Evolutionary conservation across 1,140 invertebrate species (phyloP).

Genomic region (Riptortus pedestris): DNA sequence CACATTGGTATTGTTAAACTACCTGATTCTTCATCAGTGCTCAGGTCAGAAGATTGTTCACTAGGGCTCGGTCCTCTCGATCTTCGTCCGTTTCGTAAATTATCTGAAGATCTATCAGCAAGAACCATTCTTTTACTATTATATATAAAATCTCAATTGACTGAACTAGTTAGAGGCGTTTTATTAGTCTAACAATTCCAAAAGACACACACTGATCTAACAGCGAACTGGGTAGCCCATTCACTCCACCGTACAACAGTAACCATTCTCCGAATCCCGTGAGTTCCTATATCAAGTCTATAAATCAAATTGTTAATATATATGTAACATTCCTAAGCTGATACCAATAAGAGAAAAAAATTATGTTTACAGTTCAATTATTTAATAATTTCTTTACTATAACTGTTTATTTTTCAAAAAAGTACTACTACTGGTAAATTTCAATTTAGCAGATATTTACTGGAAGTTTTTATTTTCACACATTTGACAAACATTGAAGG

Average conservation of each 20-base stretch:
- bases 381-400: no score
- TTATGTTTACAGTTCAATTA: no score
- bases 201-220: not conserved
- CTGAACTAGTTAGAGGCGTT: no score
- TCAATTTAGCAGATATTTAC: no score
- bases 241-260: not conserved
- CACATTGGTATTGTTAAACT: not conserved
- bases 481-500: no score
- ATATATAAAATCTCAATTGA: not conserved
- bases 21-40: constrained; percentile 57
- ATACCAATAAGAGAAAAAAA: no score
- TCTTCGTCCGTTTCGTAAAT: constrained; percentile 69
- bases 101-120: constrained; percentile 70
- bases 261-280: not conserved
- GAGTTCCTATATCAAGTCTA: not conserved
- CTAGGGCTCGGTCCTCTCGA: constrained; percentile 81
- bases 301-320: no score
- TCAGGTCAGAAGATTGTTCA: constrained; percentile 64
- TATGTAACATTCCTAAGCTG: no score
- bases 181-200: no score
- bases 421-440: no score
- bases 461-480: no score
- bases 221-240: not conserved
- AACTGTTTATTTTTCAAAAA: no score
- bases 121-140: constrained; percentile 57